Base-by-base conservation (phyloP, 2,888 invertebrate genomes). In the Lochmaea capreae region DNA sequence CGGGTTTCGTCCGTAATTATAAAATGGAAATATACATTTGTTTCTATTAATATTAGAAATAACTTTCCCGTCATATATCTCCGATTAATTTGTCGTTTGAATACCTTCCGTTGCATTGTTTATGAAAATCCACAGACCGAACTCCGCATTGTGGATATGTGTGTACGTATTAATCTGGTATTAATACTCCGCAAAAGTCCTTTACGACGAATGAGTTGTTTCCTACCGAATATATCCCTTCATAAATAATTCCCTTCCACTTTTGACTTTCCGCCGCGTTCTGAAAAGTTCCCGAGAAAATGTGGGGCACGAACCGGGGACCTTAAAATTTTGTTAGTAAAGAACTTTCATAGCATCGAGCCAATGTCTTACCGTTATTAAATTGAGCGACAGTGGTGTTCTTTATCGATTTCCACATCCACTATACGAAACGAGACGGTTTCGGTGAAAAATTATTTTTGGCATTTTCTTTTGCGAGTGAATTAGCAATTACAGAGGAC, bases 201-300 rank as follows among this genome's bases (percentile, higher is more conserved):
- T 39, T 39, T 39, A 14, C 39, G n/a, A 61, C 61, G 61, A 61
- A 61, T 33, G 61, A 39, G 33, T 39, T 33, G n/a, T 61, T 61
- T 39, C 61, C 61, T 59, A 42, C 33, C 59, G 33, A 58, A 67
- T 46, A 68, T 68, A 68, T 59, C 68, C 68, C 46, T 16, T 39
- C 68, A 68, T 68, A 43, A 68, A 68, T 68, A 68, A 68, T 68
- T 68, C 68, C 33, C 59, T 59, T 14, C 33, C 33, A 68, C 61
- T 68, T 61, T 61, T 46, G 68, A 46, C 59, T 61, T 16, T 14
- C 11, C 62, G 12, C 12, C 61, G 26, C 3, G 14, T 16, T 62
- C 39, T 2, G 16, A 42, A 62, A 62, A 39, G 39, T 62, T 39
- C 9, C 33, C 39, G 42, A 10, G 42, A 62, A 62, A 62, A 62